Evolutionary conservation across 2,113 vertebrate genomes (phyloP), one percentile per base, ranked within the genome.

Genomic region (Canis aureus): DNA sequence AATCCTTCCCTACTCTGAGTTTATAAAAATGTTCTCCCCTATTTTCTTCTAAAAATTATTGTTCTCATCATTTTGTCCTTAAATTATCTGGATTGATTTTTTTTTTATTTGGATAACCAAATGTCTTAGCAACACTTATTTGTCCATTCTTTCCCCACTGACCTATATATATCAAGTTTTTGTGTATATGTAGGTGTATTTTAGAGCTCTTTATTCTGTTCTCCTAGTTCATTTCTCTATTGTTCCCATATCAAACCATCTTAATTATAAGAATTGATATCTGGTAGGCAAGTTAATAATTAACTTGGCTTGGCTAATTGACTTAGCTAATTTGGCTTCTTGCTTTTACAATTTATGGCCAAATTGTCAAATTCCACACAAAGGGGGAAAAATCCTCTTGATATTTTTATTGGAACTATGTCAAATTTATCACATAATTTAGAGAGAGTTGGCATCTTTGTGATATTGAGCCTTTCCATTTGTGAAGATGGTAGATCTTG

Each of bases 51-150:
- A 78, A 92, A 67, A 74, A 67, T 20, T 84, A 16, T 69, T 3
- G 9, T 86, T 78, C 85, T 67, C 25, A 43, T 94, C 55, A 11
- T 71, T 94, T 90, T 62, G 5, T 84, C 88, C 93, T 97, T 93
- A 55, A 91, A 51, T 62, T 64, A 9, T 35, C 49, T 90, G 51
- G 1, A 69, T 66, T 73, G 27, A 93, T 84, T n/a, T 93, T 86
- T 86, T 80, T 95, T 97, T 91, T 19, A 57, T 83, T 11, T 83
- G 74, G 25, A 60, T 53, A 67, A 91, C 11, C 67, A 91, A 7
- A 89, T 60, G 74, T 81, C n/a, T 83, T n/a, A 64, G 38, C 20
- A 85, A 59, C 23, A 64, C 9, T 89, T 88, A 51, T 38, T 51
- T 73, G 15, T 32, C 35, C 4, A 2, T 94, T 27, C 4, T 85